A percentile compares a stretch with the other conserved stretches of the same genome.
Evolutionary conservation across 2,797 vertebrate species (phyloP).

Genomic region (Syngnathus rostellatus): DNA sequence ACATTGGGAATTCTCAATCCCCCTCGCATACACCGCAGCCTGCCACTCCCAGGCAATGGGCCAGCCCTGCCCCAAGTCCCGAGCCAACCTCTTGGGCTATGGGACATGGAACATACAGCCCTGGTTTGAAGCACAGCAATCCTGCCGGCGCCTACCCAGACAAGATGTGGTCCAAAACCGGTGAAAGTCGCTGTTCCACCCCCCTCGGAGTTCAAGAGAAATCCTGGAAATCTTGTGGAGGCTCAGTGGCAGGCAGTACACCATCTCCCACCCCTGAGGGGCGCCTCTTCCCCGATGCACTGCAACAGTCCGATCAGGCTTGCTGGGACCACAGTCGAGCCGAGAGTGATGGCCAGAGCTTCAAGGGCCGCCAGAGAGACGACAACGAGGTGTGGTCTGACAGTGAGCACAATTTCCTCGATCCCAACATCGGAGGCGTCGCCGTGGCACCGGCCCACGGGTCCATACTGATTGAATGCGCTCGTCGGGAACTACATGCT

Average conservation of each 20-base stretch:
- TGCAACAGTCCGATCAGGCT: conserved; percentile 72
- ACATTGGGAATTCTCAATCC: conserved; percentile 43
- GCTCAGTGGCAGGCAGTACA: conserved; percentile 67
- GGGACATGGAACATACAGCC: conserved; percentile 59
- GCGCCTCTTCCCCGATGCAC: conserved; percentile 74
- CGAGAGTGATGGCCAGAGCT: conserved; percentile 63
- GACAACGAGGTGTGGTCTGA: conserved; percentile 92
- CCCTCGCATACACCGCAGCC: conserved; percentile 45
- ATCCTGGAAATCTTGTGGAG: conserved; percentile 78
- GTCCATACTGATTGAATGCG: conserved; percentile 93
- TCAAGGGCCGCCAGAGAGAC: conserved; percentile 44
- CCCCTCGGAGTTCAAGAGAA: conserved; percentile 78
- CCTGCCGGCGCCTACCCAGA: conserved; percentile 70
- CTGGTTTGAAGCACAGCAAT: conserved; percentile 63
- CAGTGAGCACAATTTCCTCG: conserved; percentile 98
- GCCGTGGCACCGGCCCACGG: conserved; percentile 91
- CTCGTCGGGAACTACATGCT: conserved; percentile 90
- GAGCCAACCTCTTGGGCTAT: conserved; percentile 75
- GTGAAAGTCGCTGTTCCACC: conserved; percentile 72
- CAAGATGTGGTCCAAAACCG: conserved; percentile 81
- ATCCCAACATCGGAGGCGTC: conserved; percentile 91
- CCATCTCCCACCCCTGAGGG: conserved; percentile 72
- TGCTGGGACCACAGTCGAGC: conserved; percentile 74
- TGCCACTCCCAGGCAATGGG: conserved; percentile 60
- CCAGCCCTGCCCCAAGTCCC: conserved; percentile 63